Percentiles rank a stretch among this genome's conserved stretches.
phyloP scores from a whole-genome alignment of 2,797 vertebrate genomes.

The Poecilia gillii region DNA sequence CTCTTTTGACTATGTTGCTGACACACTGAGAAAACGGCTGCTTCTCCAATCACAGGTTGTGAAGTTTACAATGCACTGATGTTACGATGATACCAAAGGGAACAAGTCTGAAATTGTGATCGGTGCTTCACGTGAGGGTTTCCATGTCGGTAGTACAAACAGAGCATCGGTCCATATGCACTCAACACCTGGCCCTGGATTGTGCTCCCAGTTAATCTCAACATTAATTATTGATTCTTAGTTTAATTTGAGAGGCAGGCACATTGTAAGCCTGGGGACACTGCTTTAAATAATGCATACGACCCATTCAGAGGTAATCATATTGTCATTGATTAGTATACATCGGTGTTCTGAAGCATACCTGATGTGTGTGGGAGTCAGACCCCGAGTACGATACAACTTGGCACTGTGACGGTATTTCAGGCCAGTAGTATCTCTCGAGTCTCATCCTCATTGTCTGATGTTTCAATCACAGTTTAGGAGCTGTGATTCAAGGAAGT shows the following conservation, averaged over 20 bases:
- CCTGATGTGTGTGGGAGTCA: constrained; percentile 74
- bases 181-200: constrained; percentile 76
- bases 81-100: constrained; percentile 55
- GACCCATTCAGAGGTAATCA: constrained; percentile 82
- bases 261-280: constrained; percentile 80
- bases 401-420: constrained; percentile 67
- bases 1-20: constrained; percentile 44
- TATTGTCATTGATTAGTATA: constrained; percentile 84
- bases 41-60: constrained; percentile 44
- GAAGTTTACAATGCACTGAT: constrained; percentile 51
- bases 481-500: constrained; percentile 70
- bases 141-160: constrained; percentile 85
- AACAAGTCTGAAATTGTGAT: constrained; percentile 73
- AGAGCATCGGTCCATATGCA: constrained; percentile 35
- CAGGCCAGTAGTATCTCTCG: constrained; percentile 68
- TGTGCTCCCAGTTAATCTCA: constrained; percentile 78
- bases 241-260: constrained; percentile 85
- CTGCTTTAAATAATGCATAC: constrained; percentile 83
- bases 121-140: constrained; percentile 83
- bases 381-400: constrained; percentile 70
- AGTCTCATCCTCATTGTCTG: constrained; percentile 75
- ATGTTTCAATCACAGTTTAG: constrained; percentile 80
- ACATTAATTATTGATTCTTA: constrained; percentile 85
- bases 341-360: constrained; percentile 75
- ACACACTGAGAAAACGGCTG: constrained; percentile 22